Evolutionary conservation across 92 coral and sea anemone genomes (phyloP).

Genomic region (Actinostola sp.): DNA sequence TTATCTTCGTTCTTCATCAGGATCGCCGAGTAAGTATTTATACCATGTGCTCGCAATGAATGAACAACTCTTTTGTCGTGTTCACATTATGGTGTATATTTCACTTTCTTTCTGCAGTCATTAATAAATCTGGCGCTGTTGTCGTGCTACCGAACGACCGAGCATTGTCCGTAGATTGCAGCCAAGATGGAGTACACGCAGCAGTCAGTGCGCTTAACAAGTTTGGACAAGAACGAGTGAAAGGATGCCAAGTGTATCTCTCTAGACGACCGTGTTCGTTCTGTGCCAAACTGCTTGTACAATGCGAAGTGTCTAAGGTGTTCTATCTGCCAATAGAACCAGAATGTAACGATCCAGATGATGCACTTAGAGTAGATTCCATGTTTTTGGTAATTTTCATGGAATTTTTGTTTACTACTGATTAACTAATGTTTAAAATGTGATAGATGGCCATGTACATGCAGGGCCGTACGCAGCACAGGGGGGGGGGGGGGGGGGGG

Average conservation of each 20-base stretch:
- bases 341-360: slow-evolving; percentile 31
- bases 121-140: slow-evolving; percentile 59
- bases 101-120: background rate
- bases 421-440: background rate
- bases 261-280: slow-evolving; percentile 70
- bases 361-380: slow-evolving; percentile 33
- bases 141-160: slow-evolving; percentile 56
- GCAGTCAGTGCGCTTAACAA: slow-evolving; percentile 55
- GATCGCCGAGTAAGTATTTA: slow-evolving; percentile 9
- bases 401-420: background rate
- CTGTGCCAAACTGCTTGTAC: slow-evolving; percentile 64
- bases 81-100: background rate
- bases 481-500: no score
- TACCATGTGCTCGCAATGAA: background rate
- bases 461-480: no score
- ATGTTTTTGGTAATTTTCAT: slow-evolving; percentile 49
- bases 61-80: background rate
- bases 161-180: slow-evolving; percentile 58
- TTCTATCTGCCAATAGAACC: slow-evolving; percentile 66
- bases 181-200: slow-evolving; percentile 63
- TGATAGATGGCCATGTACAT: no score
- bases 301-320: slow-evolving; percentile 50
- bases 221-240: slow-evolving; percentile 54
- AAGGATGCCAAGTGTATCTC: slow-evolving; percentile 50
- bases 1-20: background rate